phyloP scores from a whole-genome alignment of 2,113 vertebrate species.

The Sisor rabdophorus region DNA sequence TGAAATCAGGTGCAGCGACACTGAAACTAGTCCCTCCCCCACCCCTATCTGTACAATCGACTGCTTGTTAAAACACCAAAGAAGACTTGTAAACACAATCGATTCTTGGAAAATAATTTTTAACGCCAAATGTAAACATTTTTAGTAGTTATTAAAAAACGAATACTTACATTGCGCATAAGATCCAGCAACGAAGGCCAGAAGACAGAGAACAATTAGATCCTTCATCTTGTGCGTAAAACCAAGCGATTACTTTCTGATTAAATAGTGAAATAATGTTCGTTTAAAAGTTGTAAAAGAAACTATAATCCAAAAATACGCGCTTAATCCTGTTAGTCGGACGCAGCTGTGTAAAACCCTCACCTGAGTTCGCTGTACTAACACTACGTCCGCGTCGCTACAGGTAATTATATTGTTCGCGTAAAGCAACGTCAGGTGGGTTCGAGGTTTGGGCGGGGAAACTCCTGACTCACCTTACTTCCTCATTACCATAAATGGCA shows the following conservation, averaged over 20 bases:
- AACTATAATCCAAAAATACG: background rate
- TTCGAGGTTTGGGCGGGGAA: conserved; percentile 28
- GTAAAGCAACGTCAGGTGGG: conserved; percentile 50
- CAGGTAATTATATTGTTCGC: conserved; percentile 46
- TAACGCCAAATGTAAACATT: no score
- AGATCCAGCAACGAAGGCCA: conserved; percentile 47
- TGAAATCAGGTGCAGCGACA: background rate
- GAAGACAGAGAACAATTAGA: conserved; percentile 53
- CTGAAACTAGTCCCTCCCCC: conserved; percentile 20
- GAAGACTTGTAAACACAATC: no score
- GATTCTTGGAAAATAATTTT: no score
- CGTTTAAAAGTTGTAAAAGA: background rate
- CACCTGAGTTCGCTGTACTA: background rate
- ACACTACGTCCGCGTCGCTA: background rate
- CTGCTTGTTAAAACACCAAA: background rate
- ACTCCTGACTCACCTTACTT: conserved; percentile 28
- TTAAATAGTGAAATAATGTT: background rate
- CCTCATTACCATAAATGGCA: conserved; percentile 64
- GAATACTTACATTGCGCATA: conserved; percentile 45
- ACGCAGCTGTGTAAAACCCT: background rate
- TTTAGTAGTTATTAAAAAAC: no score
- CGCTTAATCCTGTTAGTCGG: background rate
- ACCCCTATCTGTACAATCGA: background rate
- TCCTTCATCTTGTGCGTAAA: conserved; percentile 54
- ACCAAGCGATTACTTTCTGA: no score